Conservation (phyloP, 2,888 invertebrate species). For the Rotaria macrura region DNA sequence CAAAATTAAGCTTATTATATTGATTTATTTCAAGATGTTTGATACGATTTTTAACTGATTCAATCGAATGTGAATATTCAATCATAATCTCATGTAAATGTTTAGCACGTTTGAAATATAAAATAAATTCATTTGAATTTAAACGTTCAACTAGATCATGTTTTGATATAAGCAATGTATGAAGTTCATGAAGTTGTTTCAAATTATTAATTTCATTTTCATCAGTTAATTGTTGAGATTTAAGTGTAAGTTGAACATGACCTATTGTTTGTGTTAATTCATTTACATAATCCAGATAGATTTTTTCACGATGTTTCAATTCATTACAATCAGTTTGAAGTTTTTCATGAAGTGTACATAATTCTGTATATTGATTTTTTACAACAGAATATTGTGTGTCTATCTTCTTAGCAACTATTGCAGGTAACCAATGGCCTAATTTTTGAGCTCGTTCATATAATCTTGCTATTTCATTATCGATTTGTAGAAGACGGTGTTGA, state of each 20-base stretch:
- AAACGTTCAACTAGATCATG: background rate
- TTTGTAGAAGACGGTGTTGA: background rate
- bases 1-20: slow-evolving; percentile 8
- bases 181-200: background rate
- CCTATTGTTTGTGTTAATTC: background rate
- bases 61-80: background rate
- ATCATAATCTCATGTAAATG: background rate
- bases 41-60: background rate
- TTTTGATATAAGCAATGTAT: background rate
- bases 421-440: background rate
- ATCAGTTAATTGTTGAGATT: background rate
- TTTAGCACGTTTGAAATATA: background rate
- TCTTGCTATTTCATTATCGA: background rate
- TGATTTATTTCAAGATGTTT: background rate
- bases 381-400: slow-evolving; percentile 11
- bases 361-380: background rate
- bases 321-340: background rate
- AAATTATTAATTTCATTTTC: background rate
- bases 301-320: slow-evolving; percentile 5
- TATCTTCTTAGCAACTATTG: background rate
- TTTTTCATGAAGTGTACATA: background rate
- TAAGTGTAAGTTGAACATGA: background rate
- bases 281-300: background rate
- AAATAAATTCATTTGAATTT: background rate
- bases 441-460: background rate